These are phyloP conservation scores for Chiloscyllium plagiosum DNA, from an alignment of 2,113 vertebrate species.

Conservation along the genomic window DNA sequence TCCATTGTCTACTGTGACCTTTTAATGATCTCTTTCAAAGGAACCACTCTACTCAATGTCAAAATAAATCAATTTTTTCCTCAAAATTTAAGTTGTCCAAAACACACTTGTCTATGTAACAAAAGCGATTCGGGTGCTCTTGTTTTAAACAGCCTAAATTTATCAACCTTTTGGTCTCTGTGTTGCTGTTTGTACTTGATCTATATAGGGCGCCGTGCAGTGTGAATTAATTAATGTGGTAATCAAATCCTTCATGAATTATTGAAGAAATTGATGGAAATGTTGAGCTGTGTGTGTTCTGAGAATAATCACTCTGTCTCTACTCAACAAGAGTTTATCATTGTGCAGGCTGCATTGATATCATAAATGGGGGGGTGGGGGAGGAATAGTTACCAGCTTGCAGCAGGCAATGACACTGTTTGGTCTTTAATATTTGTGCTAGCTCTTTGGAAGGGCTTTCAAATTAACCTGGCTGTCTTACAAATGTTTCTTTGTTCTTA, in stretches of 20 bases:
- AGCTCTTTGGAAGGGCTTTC: neutral
- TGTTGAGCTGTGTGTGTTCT: neutral
- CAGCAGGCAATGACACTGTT: neutral
- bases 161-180: neutral
- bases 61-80: too few species aligned
- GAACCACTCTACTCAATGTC: too few species aligned
- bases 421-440: neutral
- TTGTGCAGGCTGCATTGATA: neutral
- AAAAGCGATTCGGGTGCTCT: neutral
- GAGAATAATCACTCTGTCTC: neutral
- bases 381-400: neutral
- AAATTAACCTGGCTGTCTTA: neutral
- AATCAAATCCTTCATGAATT: conserved; percentile 26
- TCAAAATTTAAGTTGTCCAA: too few species aligned
- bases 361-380: neutral
- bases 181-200: neutral
- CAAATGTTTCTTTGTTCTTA: neutral
- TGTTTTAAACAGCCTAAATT: neutral
- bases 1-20: too few species aligned
- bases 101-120: too few species aligned
- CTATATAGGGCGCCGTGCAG: too few species aligned
- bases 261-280: neutral
- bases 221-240: neutral
- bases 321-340: neutral
- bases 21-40: too few species aligned